These are phyloP conservation scores for Masticophis lateralis DNA, from an alignment of 2,797 vertebrate species.

Conservation along the genomic window DNA sequence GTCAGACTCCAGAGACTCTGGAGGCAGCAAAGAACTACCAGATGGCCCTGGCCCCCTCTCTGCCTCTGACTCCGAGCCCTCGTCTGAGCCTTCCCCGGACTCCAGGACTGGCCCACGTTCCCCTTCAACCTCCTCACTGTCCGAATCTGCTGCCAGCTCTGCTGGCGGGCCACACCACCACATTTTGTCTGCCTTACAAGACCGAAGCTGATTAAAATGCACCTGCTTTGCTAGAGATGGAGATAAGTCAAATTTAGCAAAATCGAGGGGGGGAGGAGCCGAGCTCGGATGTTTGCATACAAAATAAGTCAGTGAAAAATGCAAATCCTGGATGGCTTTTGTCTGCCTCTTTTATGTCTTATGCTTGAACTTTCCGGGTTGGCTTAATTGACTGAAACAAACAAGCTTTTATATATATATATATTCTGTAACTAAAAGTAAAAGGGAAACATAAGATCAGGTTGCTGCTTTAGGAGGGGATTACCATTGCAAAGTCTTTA, in stretches of 20 bases:
- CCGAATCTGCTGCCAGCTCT: too few species aligned
- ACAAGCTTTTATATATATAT: background rate
- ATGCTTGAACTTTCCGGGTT: background rate
- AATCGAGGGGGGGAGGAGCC: accelerated
- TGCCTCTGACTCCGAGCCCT: too few species aligned
- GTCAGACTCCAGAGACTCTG: too few species aligned
- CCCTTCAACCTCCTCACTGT: too few species aligned
- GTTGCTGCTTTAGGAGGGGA: background rate
- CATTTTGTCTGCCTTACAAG: background rate
- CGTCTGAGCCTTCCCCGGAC: too few species aligned
- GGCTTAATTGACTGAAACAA: background rate
- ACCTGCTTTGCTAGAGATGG: background rate
- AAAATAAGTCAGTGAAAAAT: background rate
- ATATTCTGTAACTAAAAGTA: background rate
- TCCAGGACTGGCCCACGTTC: too few species aligned
- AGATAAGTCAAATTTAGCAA: background rate
- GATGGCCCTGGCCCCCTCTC: too few species aligned
- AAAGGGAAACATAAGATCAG: background rate
- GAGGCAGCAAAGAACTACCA: too few species aligned
- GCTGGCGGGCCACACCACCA: too few species aligned
- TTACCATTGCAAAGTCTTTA: background rate
- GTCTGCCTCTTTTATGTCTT: background rate
- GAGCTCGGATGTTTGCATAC: background rate
- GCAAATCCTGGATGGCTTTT: background rate
- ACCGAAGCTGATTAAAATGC: background rate